Evolutionary conservation across 2,888 invertebrate genomes (phyloP).

Genomic region (Ernsta delagoae): DNA sequence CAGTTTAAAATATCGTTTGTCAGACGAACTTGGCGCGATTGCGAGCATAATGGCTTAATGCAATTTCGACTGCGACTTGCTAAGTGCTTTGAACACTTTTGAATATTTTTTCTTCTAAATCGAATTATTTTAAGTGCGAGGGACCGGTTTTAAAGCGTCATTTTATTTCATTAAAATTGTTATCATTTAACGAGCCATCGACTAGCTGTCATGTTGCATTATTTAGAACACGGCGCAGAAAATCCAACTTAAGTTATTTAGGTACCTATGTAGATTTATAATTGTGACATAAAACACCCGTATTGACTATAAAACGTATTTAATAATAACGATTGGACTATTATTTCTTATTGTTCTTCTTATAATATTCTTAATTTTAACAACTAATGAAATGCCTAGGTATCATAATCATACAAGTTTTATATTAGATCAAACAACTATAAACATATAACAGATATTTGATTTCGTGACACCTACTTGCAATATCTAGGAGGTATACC

Average conservation of each 20-base stretch:
- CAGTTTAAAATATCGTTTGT: slow-evolving; percentile 78
- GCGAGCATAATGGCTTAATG: slow-evolving; percentile 62
- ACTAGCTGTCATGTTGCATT: slow-evolving; percentile 31
- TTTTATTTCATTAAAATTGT: slow-evolving; percentile 24
- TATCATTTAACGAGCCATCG: slow-evolving; percentile 35
- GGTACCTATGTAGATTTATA: background rate
- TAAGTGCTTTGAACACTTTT: slow-evolving; percentile 63
- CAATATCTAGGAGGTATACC: no score
- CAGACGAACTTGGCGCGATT: slow-evolving; percentile 64
- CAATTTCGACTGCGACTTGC: slow-evolving; percentile 70
- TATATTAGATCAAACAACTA: no score
- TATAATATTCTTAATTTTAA: no score
- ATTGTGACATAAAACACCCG: no score
- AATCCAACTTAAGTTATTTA: background rate
- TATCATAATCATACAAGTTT: no score
- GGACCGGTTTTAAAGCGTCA: slow-evolving; percentile 33
- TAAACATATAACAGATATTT: no score
- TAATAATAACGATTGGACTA: no score
- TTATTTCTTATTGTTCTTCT: no score
- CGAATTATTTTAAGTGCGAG: slow-evolving; percentile 53
- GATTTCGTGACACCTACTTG: no score
- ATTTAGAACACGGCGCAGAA: slow-evolving; percentile 13
- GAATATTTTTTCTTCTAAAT: slow-evolving; percentile 55
- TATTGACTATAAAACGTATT: no score
- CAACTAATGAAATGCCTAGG: no score